Evolutionary conservation across 2,888 invertebrate species (phyloP).

Genomic region (Pseudococcus longispinus): DNA sequence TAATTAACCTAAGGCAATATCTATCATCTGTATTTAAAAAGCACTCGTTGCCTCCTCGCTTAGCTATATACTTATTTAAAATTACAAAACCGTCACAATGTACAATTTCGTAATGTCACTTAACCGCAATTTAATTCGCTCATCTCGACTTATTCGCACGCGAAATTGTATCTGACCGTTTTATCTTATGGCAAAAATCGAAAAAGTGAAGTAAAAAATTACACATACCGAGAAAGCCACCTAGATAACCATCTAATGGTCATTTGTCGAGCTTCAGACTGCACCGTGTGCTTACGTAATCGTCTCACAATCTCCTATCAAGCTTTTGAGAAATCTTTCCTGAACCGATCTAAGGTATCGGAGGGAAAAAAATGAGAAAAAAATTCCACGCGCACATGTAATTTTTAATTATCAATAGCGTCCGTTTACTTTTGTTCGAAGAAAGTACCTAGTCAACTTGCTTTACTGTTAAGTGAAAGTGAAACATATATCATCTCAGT

Average conservation of each 20-base stretch:
- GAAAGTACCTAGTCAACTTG: conserved; percentile 33
- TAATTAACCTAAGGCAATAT: neutral
- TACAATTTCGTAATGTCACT: conserved; percentile 26
- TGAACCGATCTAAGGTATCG: neutral
- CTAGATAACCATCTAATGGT: neutral
- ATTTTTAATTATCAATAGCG: conserved; percentile 17
- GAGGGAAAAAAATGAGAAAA: neutral
- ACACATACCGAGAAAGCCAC: neutral
- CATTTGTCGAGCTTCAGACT: neutral
- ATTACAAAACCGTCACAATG: conserved; percentile 37
- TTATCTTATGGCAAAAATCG: neutral
- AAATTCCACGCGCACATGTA: neutral
- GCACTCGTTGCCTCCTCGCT: neutral
- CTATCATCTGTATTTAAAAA: neutral
- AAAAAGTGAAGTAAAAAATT: neutral
- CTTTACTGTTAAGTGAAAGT: conserved; percentile 45
- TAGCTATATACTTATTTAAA: neutral
- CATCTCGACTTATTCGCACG: conserved; percentile 19
- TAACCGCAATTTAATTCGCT: conserved; percentile 18
- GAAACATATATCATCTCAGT: conserved; percentile 38
- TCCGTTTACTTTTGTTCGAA: conserved; percentile 29
- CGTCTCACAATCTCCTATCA: neutral
- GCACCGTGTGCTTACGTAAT: neutral
- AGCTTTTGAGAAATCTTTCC: conserved; percentile 1
- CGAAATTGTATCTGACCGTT: neutral